Conservation (phyloP, 2,888 invertebrate genomes). For the Diachrysia chrysitis region DNA sequence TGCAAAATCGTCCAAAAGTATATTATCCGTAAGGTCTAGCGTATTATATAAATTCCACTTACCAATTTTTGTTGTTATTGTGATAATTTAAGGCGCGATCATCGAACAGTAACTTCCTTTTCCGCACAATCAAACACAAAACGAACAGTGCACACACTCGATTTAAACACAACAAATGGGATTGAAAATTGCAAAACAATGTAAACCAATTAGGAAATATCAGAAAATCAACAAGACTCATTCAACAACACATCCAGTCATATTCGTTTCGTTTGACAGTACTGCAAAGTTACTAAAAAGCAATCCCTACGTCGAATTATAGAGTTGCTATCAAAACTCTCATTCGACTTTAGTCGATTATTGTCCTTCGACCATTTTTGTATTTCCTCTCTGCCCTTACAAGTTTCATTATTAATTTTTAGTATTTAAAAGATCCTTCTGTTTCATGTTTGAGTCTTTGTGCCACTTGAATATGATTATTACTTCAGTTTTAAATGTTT, state of each 20-base stretch:
- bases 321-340: background rate
- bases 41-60: conserved; percentile 41
- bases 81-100: conserved; percentile 34
- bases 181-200: conserved; percentile 13
- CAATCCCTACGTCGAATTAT: background rate
- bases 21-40: background rate
- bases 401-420: too few relatives aligned
- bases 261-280: conserved; percentile 40
- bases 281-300: background rate
- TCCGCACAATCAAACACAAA: conserved; percentile 44
- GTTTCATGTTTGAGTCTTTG: too few relatives aligned
- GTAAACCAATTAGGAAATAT: conserved; percentile 30
- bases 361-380: background rate
- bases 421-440: too few relatives aligned
- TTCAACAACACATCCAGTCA: conserved; percentile 22
- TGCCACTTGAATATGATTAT: too few relatives aligned
- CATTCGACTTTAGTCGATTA: background rate
- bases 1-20: background rate
- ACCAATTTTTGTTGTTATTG: conserved; percentile 60
- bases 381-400: background rate
- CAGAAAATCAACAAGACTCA: conserved; percentile 40
- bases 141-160: conserved; percentile 35
- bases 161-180: conserved; percentile 15
- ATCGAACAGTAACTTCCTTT: conserved; percentile 33
- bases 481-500: too few relatives aligned